phyloP scores from a whole-genome alignment of 2,113 vertebrate genomes.

The Silurus asotus region DNA sequence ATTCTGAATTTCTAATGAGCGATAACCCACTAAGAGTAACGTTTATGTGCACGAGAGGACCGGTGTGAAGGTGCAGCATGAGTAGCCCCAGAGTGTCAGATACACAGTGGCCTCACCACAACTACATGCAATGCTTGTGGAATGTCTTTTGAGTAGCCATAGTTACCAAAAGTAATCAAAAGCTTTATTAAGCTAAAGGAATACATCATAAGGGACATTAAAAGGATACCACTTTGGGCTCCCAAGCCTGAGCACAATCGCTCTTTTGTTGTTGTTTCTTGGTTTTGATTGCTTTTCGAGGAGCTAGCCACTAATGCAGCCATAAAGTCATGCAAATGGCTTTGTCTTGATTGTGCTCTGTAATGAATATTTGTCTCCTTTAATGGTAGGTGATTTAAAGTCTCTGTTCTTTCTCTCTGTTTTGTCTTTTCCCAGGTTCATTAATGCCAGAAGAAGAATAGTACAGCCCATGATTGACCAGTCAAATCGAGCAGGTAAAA shows the following conservation, averaged over 20 bases:
- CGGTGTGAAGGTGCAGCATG: slow-evolving; percentile 56
- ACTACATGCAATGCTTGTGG: slow-evolving; percentile 75
- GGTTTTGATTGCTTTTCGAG: slow-evolving; percentile 61
- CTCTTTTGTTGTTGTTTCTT: slow-evolving; percentile 73
- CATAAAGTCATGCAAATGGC: slow-evolving; percentile 69
- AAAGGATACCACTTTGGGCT: slow-evolving; percentile 71
- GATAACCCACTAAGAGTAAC: slow-evolving; percentile 61
- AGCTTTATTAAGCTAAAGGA: slow-evolving; percentile 78
- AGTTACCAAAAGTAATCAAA: slow-evolving; percentile 78
- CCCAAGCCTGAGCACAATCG: slow-evolving; percentile 71
- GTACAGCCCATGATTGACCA: slow-evolving; percentile 99
- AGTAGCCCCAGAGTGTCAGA: slow-evolving; percentile 38
- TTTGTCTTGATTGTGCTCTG: slow-evolving; percentile 64
- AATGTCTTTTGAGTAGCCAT: slow-evolving; percentile 74
- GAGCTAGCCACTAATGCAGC: slow-evolving; percentile 67
- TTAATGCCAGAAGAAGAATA: slow-evolving; percentile 99
- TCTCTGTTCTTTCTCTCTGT: slow-evolving; percentile 70
- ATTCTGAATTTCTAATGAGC: slow-evolving; percentile 63
- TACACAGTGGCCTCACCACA: slow-evolving; percentile 58
- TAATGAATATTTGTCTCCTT: slow-evolving; percentile 66
- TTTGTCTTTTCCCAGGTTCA: slow-evolving; percentile 88
- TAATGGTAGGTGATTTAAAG: slow-evolving; percentile 69
- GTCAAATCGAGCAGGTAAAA: slow-evolving; percentile 99
- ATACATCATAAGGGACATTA: slow-evolving; percentile 79
- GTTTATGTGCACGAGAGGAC: slow-evolving; percentile 51